Percentiles rank a stretch among this genome's conserved stretches.
phyloP scores from a whole-genome alignment of 2,113 vertebrate species.

The Ammodytes dubius region DNA sequence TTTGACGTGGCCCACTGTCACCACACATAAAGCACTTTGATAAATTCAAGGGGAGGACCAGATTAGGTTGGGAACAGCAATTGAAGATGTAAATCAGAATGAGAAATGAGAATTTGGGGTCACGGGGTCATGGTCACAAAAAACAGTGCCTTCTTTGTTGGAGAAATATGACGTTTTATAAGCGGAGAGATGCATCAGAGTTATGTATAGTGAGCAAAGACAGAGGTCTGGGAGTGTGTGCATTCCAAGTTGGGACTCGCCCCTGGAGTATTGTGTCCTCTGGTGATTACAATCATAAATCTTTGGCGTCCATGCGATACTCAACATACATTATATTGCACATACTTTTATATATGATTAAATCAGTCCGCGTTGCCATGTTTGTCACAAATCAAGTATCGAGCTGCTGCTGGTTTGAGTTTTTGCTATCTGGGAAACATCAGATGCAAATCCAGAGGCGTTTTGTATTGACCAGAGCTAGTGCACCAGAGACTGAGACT shows the following conservation, averaged over 20 bases:
- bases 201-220: conserved; percentile 38
- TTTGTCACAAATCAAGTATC: conserved; percentile 17
- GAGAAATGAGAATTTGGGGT: conserved; percentile 22
- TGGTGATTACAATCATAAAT: conserved; percentile 44
- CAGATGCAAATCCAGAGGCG: conserved; percentile 14
- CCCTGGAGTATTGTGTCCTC: background rate
- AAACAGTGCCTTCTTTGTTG: conserved; percentile 27
- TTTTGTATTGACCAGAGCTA: background rate
- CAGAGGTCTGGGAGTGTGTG: conserved; percentile 14
- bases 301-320: background rate
- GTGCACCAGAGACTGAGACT: background rate
- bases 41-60: conserved; percentile 35
- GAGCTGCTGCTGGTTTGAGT: background rate
- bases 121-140: background rate
- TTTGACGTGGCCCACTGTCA: background rate
- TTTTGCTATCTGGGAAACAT: conserved; percentile 33
- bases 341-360: conserved; percentile 35
- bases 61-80: conserved; percentile 22
- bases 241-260: background rate
- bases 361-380: background rate
- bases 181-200: conserved; percentile 1
- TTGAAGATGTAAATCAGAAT: conserved; percentile 46
- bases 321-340: background rate
- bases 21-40: conserved; percentile 46
- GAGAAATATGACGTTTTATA: conserved; percentile 32